These are phyloP conservation scores for Proterorhinus semilunaris DNA, from an alignment of 2,113 vertebrate genomes.

Conservation along the genomic window DNA sequence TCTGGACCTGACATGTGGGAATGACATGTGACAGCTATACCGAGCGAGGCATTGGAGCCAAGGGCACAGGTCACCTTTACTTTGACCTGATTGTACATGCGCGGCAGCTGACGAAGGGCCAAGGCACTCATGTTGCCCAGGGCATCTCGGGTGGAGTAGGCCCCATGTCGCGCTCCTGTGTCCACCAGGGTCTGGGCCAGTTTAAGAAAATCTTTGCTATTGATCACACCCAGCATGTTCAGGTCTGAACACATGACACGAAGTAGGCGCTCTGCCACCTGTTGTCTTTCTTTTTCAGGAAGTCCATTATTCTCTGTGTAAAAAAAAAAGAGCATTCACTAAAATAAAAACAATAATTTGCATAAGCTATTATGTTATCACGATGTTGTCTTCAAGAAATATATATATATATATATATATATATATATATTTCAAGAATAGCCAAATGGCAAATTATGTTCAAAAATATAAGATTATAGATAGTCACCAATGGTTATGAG, in stretches of 20 bases:
- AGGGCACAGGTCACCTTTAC: constrained; percentile 97
- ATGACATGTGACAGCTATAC: constrained; percentile 95
- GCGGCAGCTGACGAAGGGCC: constrained; percentile 92
- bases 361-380: no score
- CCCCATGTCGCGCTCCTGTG: constrained; percentile 91
- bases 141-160: constrained; percentile 92
- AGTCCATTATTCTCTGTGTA: constrained; percentile 83
- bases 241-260: constrained; percentile 95
- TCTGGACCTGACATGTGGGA: constrained; percentile 88
- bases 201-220: constrained; percentile 95
- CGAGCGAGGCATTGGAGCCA: constrained; percentile 91
- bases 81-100: constrained; percentile 99
- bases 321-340: neutral
- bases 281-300: constrained; percentile 96
- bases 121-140: constrained; percentile 93
- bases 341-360: neutral
- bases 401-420: neutral
- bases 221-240: constrained; percentile 87
- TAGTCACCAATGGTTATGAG: neutral
- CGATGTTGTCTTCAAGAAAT: neutral
- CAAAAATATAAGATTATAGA: neutral
- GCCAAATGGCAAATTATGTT: neutral
- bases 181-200: constrained; percentile 95
- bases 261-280: constrained; percentile 92
- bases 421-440: neutral